These are phyloP conservation scores for Eptatretus atami DNA, from an alignment of 2,797 vertebrate species.

Conservation along the genomic window DNA sequence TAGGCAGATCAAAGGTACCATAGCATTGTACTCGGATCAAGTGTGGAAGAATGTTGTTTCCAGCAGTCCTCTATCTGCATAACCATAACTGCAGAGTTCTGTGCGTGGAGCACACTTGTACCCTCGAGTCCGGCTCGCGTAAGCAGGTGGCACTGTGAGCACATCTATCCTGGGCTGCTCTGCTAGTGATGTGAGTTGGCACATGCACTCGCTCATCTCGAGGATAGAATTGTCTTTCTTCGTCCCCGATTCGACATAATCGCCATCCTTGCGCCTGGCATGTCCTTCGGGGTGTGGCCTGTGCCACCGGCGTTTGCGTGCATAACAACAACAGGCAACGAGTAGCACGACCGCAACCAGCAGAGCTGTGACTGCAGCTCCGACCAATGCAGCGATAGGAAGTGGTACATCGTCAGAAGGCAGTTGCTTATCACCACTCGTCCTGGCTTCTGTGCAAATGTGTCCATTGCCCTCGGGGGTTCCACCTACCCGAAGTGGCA, in stretches of 20 bases:
- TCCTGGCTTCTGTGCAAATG: neutral
- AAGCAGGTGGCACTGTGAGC: neutral
- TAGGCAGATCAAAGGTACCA: too few species aligned
- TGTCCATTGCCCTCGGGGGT: too few species aligned
- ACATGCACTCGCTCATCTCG: conserved; percentile 75
- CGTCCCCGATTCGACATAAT: conserved; percentile 69
- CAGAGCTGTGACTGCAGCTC: conserved; percentile 55
- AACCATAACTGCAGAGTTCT: too few species aligned
- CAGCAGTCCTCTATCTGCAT: too few species aligned
- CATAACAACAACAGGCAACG: conserved; percentile 55
- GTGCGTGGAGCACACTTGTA: too few species aligned
- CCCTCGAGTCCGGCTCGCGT: neutral
- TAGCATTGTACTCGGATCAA: too few species aligned
- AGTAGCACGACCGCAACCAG: conserved; percentile 31
- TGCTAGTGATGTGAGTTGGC: neutral
- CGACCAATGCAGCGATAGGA: conserved; percentile 48
- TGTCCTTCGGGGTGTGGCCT: conserved; percentile 25
- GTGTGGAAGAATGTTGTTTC: too few species aligned
- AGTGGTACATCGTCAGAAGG: conserved; percentile 33
- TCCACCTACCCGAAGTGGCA: conserved; percentile 20
- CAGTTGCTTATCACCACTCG: neutral
- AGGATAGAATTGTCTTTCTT: conserved; percentile 90
- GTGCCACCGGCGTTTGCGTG: conserved; percentile 99
- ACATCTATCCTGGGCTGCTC: neutral
- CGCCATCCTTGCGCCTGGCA: conserved; percentile 66